Evolutionary conservation across 2,888 invertebrate species (phyloP).

Genomic region (Carpatolechia fugitivella): DNA sequence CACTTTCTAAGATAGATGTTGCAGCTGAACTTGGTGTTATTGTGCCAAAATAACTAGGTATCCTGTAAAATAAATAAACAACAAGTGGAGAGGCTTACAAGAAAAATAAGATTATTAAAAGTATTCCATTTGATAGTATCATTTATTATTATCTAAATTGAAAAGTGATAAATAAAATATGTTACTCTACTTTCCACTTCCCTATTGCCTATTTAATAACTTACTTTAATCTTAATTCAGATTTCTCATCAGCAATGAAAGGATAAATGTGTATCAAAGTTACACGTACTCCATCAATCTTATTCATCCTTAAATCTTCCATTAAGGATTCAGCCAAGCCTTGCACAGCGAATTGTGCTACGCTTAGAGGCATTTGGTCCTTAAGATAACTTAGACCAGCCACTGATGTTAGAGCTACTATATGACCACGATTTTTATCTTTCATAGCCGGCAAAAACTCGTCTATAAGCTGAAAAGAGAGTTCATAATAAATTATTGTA

Average conservation of each 20-base stretch:
- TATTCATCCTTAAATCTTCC: constrained; percentile 79
- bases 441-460: constrained; percentile 81
- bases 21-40: constrained; percentile 80
- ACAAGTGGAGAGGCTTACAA: too few species aligned
- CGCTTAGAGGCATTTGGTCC: constrained; percentile 79
- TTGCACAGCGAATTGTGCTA: constrained; percentile 83
- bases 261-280: constrained; percentile 82
- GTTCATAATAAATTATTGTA: not conserved
- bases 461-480: constrained; percentile 73
- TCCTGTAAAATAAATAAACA: too few species aligned
- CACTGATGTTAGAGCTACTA: constrained; percentile 81
- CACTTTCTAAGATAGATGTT: constrained; percentile 78
- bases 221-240: constrained; percentile 79
- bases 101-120: too few species aligned
- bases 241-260: constrained; percentile 76
- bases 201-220: too few species aligned
- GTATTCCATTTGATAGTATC: too few species aligned
- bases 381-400: constrained; percentile 80
- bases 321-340: constrained; percentile 82
- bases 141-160: too few species aligned
- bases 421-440: constrained; percentile 77
- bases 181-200: too few species aligned
- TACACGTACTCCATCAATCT: constrained; percentile 76
- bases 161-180: too few species aligned
- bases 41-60: constrained; percentile 83